phyloP scores from a whole-genome alignment of 2,113 vertebrate genomes.

The Buteo buteo region DNA sequence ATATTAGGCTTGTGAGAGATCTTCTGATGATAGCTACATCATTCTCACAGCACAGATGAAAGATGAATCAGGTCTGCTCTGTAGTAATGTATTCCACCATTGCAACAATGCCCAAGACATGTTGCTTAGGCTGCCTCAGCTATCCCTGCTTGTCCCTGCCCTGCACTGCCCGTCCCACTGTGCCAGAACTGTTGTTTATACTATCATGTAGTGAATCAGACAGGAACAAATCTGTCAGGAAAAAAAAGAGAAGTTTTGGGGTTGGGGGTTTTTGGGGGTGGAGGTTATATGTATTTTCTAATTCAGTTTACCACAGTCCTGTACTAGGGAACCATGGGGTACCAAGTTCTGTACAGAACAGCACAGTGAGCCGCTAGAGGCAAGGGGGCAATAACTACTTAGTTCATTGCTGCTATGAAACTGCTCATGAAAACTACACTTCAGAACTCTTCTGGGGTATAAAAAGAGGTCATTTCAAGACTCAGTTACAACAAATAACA shows the following conservation, averaged over 20 bases:
- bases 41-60: neutral
- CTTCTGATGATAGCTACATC: neutral
- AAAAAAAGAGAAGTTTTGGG: neutral
- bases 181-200: neutral
- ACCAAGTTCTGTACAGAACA: neutral
- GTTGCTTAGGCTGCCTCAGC: neutral
- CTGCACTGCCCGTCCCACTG: neutral
- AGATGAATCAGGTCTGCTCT: neutral
- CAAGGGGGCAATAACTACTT: neutral
- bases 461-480: neutral
- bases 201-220: neutral
- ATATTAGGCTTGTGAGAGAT: neutral
- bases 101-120: fast-evolving
- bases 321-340: neutral
- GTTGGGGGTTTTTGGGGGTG: too few species aligned
- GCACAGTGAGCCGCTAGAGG: neutral
- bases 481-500: neutral
- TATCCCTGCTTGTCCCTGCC: neutral
- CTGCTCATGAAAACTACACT: neutral
- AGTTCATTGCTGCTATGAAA: neutral
- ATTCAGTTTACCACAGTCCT: neutral
- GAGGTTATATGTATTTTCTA: neutral
- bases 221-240: neutral
- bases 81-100: neutral
- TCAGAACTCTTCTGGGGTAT: neutral